Percentiles rank a stretch among this genome's conserved stretches.
phyloP scores from a whole-genome alignment of 2,113 vertebrate genomes.

The Galemys pyrenaicus region DNA sequence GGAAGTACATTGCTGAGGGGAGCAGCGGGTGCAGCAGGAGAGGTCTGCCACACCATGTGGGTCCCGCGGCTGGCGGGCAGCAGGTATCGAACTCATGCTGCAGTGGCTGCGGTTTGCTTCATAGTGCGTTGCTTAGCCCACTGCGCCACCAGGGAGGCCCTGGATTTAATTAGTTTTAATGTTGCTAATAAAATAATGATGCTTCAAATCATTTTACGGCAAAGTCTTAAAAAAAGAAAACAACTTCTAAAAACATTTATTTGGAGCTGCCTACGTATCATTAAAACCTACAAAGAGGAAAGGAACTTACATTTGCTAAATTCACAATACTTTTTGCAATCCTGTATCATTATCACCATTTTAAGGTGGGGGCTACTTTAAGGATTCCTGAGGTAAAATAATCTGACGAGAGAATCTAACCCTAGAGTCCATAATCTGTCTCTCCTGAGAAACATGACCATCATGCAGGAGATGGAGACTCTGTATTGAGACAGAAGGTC shows the following conservation, averaged over 20 bases:
- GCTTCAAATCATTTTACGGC: neutral
- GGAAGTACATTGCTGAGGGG: no score
- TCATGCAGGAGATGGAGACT: neutral
- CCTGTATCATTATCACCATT: neutral
- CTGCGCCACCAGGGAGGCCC: no score
- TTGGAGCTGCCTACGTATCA: neutral
- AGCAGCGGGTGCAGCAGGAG: no score
- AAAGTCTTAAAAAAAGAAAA: neutral
- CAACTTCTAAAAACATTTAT: neutral
- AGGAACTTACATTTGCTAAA: neutral
- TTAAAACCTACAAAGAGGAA: conserved; percentile 4
- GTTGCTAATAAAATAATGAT: neutral
- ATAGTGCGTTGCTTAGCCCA: no score
- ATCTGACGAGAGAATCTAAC: neutral
- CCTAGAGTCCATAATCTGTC: neutral
- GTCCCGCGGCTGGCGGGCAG: no score
- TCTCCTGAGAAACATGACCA: neutral
- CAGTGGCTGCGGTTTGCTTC: no score
- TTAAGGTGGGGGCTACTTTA: neutral
- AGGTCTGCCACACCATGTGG: no score
- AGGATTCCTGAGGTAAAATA: neutral
- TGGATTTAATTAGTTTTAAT: neutral
- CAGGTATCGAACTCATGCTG: no score
- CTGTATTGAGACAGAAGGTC: neutral
- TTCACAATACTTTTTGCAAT: neutral